phyloP scores from a whole-genome alignment of 1,140 invertebrate species.

The Chelonus insularis region DNA sequence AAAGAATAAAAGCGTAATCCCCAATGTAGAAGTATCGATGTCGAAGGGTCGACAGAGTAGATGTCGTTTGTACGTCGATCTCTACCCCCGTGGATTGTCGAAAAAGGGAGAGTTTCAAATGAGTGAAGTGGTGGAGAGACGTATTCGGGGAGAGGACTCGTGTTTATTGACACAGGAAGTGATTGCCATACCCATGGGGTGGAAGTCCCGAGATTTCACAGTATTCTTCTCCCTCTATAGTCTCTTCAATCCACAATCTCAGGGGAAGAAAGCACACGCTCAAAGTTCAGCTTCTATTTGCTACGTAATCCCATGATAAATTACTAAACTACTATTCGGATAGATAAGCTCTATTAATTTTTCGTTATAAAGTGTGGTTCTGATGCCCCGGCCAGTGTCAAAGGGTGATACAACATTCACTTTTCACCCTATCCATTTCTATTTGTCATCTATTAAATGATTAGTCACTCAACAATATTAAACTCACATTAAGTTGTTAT shows the following conservation, averaged over 20 bases:
- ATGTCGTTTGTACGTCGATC: constrained; percentile 32
- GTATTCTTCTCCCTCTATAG: constrained; percentile 2
- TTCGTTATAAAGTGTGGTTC: constrained; percentile 42
- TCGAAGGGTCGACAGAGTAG: constrained; percentile 29
- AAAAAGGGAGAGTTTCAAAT: constrained; percentile 19
- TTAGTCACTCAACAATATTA: neutral
- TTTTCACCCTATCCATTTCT: constrained; percentile 4
- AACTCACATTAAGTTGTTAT: neutral
- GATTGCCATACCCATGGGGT: constrained; percentile 46
- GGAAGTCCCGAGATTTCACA: constrained; percentile 24
- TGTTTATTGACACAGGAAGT: constrained; percentile 56
- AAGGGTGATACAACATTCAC: constrained; percentile 9
- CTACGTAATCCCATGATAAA: constrained; percentile 60
- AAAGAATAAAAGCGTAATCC: constrained; percentile 19
- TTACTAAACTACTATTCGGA: constrained; percentile 46
- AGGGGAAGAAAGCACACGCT: constrained; percentile 1
- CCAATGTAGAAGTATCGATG: constrained; percentile 27
- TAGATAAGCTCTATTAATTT: constrained; percentile 59
- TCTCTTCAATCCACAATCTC: neutral
- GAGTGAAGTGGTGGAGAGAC: constrained; percentile 39
- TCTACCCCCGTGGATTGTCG: neutral
- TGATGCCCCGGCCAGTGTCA: neutral
- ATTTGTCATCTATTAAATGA: neutral
- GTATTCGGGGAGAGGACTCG: constrained; percentile 31
- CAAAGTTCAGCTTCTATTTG: constrained; percentile 44